Conservation (phyloP, 1,140 invertebrate species). For the Macrobrachium nipponense region DNA sequence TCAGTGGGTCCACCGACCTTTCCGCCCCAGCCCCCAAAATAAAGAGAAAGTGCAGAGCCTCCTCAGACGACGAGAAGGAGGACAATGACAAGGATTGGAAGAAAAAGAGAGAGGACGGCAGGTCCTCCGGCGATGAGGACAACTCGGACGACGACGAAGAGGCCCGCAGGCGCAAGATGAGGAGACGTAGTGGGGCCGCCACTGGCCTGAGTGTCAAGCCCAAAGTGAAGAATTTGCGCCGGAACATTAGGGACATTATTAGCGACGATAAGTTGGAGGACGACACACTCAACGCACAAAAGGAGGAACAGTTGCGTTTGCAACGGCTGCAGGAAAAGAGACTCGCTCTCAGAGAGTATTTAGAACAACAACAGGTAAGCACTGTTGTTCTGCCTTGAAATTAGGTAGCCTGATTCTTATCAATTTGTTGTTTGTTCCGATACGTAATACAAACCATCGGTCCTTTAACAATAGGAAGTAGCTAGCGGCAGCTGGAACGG, state of each 20-base stretch:
- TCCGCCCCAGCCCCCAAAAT: too few species aligned
- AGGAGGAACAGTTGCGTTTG: slow-evolving; percentile 88
- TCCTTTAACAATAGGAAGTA: too few species aligned
- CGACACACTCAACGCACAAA: slow-evolving; percentile 89
- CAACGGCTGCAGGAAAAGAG: slow-evolving; percentile 66
- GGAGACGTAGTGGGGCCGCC: not conserved
- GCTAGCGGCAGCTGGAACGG: too few species aligned
- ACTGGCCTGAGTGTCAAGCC: slow-evolving; percentile 27
- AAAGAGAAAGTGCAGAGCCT: too few species aligned
- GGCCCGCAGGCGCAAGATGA: not conserved
- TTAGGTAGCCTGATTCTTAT: too few species aligned
- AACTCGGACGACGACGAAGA: not conserved
- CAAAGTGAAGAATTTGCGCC: slow-evolving; percentile 75
- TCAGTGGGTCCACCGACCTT: too few species aligned
- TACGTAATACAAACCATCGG: too few species aligned
- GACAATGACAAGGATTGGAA: not conserved
- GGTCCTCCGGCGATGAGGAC: not conserved
- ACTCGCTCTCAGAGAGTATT: slow-evolving; percentile 29
- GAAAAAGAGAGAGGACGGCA: slow-evolving; percentile 1
- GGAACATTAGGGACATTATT: slow-evolving; percentile 92
- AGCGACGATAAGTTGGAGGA: slow-evolving; percentile 92
- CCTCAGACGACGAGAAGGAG: too few species aligned
- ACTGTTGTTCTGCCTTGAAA: too few species aligned
- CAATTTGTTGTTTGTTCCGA: too few species aligned
- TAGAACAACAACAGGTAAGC: slow-evolving; percentile 60